Conservation (phyloP, 1,140 invertebrate species). For the Lordiphosa mommai region DNA sequence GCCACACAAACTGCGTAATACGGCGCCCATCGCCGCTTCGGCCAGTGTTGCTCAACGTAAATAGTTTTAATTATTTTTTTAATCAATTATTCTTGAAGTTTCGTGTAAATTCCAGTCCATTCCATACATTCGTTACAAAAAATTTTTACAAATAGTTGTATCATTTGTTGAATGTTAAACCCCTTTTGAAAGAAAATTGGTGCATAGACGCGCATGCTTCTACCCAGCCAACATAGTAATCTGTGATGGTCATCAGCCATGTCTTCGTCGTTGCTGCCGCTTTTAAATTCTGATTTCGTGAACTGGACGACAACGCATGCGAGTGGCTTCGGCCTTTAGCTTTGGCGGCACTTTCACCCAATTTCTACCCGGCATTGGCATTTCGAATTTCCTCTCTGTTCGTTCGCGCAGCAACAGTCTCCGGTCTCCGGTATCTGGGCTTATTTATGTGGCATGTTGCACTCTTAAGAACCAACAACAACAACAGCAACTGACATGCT, state of each 20-base stretch:
- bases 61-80: too few relatives aligned
- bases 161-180: too few relatives aligned
- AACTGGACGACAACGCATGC: conserved; percentile 63
- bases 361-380: conserved; percentile 70
- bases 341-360: conserved; percentile 74
- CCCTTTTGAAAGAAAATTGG: background rate
- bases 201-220: conserved; percentile 2
- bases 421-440: conserved; percentile 19
- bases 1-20: too few relatives aligned
- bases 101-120: too few relatives aligned
- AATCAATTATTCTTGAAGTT: too few relatives aligned
- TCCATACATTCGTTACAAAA: too few relatives aligned
- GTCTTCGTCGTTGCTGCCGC: conserved; percentile 33
- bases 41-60: too few relatives aligned
- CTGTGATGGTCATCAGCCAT: conserved; percentile 69
- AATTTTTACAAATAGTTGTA: too few relatives aligned
- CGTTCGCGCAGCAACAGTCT: conserved; percentile 24
- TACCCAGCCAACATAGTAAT: conserved; percentile 57
- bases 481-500: conserved; percentile 28
- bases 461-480: conserved; percentile 50
- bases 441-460: conserved; percentile 75
- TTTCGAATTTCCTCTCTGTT: conserved; percentile 54
- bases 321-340: conserved; percentile 40
- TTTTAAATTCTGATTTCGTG: conserved; percentile 76
- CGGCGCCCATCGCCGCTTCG: too few relatives aligned